phyloP scores from a whole-genome alignment of 2,113 vertebrate genomes.

The Pedetes capensis region DNA sequence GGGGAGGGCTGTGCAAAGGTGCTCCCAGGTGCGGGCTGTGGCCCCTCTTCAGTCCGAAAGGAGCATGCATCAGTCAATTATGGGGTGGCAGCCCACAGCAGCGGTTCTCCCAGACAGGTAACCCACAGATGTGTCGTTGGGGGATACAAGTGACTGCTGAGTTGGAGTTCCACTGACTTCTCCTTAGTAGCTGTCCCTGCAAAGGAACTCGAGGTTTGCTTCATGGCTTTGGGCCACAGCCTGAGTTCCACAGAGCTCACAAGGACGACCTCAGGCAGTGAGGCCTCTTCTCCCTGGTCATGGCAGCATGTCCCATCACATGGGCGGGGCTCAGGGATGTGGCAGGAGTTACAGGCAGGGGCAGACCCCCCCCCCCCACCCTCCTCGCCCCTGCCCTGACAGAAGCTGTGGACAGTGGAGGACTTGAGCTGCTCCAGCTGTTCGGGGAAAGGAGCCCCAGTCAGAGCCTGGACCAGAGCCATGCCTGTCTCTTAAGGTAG shows the following conservation, averaged over 20 bases:
- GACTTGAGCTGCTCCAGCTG: not conserved
- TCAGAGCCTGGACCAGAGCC: not conserved
- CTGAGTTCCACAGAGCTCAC: too few relatives aligned
- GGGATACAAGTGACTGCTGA: not conserved
- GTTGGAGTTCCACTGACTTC: not conserved
- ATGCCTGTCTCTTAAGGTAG: not conserved
- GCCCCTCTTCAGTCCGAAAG: not conserved
- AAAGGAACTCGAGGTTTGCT: not conserved
- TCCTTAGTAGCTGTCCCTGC: too few relatives aligned
- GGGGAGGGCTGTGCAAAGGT: too few relatives aligned
- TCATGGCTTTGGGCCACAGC: not conserved
- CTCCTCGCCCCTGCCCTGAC: rapidly evolving
- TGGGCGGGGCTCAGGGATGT: not conserved
- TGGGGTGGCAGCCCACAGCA: not conserved
- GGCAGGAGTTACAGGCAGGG: not conserved
- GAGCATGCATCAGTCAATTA: not conserved
- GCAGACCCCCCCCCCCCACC: rapidly evolving
- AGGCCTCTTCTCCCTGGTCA: not conserved
- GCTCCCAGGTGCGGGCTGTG: not conserved
- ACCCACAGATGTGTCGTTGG: not conserved
- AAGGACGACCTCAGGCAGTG: too few relatives aligned
- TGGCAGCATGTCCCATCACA: not conserved
- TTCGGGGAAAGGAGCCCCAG: too few relatives aligned
- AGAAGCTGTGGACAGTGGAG: too few relatives aligned
- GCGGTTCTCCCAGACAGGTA: not conserved